Base-by-base conservation (phyloP, 2,888 invertebrate species). In the Tenthredo notha region DNA sequence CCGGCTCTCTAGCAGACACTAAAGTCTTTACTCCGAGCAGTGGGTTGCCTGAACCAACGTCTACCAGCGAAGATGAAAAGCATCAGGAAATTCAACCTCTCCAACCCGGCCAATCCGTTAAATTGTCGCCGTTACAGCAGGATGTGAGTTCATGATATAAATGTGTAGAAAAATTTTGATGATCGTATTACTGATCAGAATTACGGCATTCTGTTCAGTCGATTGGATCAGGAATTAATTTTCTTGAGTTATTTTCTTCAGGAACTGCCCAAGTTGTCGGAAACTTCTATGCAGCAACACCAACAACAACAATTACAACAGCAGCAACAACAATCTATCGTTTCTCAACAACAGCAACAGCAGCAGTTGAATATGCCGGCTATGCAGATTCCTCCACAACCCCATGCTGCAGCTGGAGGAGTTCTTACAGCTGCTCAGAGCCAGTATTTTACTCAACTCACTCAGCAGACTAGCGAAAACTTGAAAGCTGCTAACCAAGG, bases 1-100 rank as follows among this genome's bases (percentile, higher is more conserved):
- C 98, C 65, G 98, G 98, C 84, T 98, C 98, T 89, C 95, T 98
- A 86, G 97, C 98, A 87, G 98, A 99, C 93, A 98, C 98, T 77
- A 98, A 98, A 95, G 98, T 99, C 85, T 98, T 98, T 92, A 97
- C 97, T 67, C 96, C 97, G 15, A 96, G 96, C 90, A 94, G 94
- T 82, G 92, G 91, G 82, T 90, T 93, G 29, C 87, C 85, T 29
- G 92, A 93, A 67, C 85, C 90, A 29, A 37, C 88, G n/a, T 67
- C 86, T 29, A 84, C 86, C 6, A 89, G 18, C n/a, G 92, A 92
- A 65, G 88, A 90, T 37, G 43, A 87, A 12, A 91, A 91, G 84
- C 84, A 85, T 18, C 90, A 89, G 80, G 92, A 92, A 50, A 37
- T 87, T n/a, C 89, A 90, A 84, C 85, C 90, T 2, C 87, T 83